These are phyloP conservation scores for Anisognathus igniventris DNA, from an alignment of 2,797 vertebrate species.

Conservation along the genomic window DNA sequence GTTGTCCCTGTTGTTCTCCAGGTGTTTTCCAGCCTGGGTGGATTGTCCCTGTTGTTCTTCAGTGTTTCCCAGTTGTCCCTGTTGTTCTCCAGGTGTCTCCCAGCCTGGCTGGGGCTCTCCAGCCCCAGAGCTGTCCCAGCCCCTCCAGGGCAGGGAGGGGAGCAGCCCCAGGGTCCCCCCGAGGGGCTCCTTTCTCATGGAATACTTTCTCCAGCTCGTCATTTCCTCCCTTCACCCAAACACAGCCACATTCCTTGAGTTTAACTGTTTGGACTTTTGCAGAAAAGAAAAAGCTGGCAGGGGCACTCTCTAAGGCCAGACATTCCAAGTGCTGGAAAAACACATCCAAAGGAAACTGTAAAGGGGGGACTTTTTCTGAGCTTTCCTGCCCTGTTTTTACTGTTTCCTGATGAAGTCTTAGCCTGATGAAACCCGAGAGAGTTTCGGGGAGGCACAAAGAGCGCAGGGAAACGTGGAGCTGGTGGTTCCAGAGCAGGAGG, in stretches of 20 bases:
- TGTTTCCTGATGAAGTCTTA: constrained; percentile 16
- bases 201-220: constrained; percentile 50
- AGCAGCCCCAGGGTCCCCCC: background rate
- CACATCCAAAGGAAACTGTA: constrained; percentile 32
- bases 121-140: background rate
- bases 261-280: constrained; percentile 45
- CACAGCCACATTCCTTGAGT: constrained; percentile 47
- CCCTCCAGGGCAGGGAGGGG: background rate
- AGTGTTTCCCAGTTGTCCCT: background rate
- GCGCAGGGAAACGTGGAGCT: background rate
- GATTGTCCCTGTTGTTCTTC: accelerated
- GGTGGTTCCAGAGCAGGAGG: background rate
- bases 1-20: no score
- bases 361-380: background rate
- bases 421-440: constrained; percentile 7
- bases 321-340: constrained; percentile 53
- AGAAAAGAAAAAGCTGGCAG: constrained; percentile 36
- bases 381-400: constrained; percentile 55
- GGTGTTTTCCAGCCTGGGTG: no score
- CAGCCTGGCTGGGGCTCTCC: background rate
- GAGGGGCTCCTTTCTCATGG: background rate
- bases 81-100: background rate
- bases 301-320: constrained; percentile 25
- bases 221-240: constrained; percentile 51
- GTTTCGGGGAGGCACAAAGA: background rate